Evolutionary conservation across 2,888 invertebrate species (phyloP).

Genomic region (Clusia tigrina): DNA sequence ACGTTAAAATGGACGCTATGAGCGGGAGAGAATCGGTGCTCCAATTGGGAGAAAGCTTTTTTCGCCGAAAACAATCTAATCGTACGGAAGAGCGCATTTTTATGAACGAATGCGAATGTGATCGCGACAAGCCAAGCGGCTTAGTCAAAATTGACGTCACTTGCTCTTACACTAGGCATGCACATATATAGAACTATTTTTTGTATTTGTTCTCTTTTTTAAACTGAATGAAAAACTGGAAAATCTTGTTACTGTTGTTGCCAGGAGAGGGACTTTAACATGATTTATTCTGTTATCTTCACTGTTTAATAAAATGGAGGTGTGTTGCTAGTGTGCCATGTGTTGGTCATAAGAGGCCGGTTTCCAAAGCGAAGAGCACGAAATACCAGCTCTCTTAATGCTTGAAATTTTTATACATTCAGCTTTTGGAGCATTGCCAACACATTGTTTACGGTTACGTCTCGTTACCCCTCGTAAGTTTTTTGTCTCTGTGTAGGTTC

Average conservation of each 20-base stretch:
- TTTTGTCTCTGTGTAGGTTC: neutral
- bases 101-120: too few relatives aligned
- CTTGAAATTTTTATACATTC: neutral
- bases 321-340: neutral
- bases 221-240: slow-evolving; percentile 41
- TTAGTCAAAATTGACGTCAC: too few relatives aligned
- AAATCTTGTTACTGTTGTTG: slow-evolving; percentile 42
- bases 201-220: too few relatives aligned
- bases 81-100: too few relatives aligned
- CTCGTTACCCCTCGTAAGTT: neutral
- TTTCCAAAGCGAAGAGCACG: too few relatives aligned
- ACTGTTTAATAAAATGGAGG: neutral
- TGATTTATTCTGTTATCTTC: neutral
- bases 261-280: slow-evolving; percentile 24
- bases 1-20: neutral
- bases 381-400: neutral
- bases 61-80: too few relatives aligned
- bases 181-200: too few relatives aligned
- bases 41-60: neutral
- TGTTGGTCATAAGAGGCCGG: too few relatives aligned
- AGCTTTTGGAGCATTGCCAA: neutral
- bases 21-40: neutral
- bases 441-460: neutral
- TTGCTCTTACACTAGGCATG: too few relatives aligned
- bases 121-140: too few relatives aligned